Evolutionary conservation across 2,113 vertebrate genomes (phyloP), one percentile per base, ranked within the genome.

Genomic region (Callithrix jacchus): DNA sequence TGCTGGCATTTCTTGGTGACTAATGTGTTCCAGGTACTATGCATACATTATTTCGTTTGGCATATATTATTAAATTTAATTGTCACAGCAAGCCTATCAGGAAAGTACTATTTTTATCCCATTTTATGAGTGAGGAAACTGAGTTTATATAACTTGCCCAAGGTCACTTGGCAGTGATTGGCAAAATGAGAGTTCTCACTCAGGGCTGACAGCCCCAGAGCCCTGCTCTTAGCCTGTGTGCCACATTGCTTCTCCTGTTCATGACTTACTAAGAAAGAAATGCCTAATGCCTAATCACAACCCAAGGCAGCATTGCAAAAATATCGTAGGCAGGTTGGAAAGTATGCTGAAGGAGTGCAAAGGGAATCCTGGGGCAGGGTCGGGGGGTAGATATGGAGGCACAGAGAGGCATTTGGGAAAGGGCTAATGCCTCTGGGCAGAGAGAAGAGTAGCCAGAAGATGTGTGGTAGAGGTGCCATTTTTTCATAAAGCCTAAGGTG

Each of bases 401-500:
- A 18, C 32, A 32, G 52, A 61, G 13, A 68, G 30, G 35, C 58
- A 25, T 37, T 2, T 11, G 25, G 52, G 54, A 45, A 25, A 85
- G 49, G n/a, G 18, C 45, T 11, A 2, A 42, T 20, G 16, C 14
- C 54, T 84, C n/a, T 32, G 17, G 14, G n/a, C 35, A 20, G 56
- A 86, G 9, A 23, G 17, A 61, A 87, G 32, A 35, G 42, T 3
- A 11, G 25, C 42, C 30, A 6, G 27, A 71, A 21, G 30, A 5
- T 6, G 12, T 18, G 11, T 66, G 70, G 58, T 35, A 27, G 35
- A 47, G 32, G 17, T 2, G 8, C 52, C 32, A 30, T 16, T 32
- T 23, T 40, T 21, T 32, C 10, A 40, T 32, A 5, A 23, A 45
- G 25, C 13, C 12, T 0, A 3, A 8, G 9, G 1, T 3, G 10